Conservation (phyloP, 2,888 invertebrate species). For the Galeruca laticollis region DNA sequence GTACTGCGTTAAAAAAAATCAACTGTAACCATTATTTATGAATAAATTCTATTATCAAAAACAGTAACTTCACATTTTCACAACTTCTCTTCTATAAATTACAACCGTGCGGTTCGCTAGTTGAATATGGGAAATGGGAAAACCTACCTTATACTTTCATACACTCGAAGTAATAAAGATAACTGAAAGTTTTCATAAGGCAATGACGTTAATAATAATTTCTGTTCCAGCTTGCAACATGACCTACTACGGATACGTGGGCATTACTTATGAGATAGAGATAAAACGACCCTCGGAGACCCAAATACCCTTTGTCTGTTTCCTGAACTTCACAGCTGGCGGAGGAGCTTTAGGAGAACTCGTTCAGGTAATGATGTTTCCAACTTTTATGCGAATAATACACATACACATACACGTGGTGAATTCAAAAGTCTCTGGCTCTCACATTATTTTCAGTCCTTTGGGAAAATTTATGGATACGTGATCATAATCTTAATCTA, state of each 20-base stretch:
- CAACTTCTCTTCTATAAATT: no score
- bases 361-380: constrained; percentile 73
- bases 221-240: constrained; percentile 82
- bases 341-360: constrained; percentile 81
- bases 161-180: not conserved
- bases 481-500: constrained; percentile 37
- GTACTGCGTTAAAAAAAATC: no score
- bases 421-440: constrained; percentile 21
- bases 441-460: constrained; percentile 29
- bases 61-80: no score
- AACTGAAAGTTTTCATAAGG: not conserved
- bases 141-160: not conserved
- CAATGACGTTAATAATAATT: constrained; percentile 18
- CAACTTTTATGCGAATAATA: constrained; percentile 24
- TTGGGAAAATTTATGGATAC: constrained; percentile 32
- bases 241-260: constrained; percentile 85
- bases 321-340: constrained; percentile 85
- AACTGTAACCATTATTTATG: no score
- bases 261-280: constrained; percentile 83
- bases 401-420: constrained; percentile 19
- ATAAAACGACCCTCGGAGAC: constrained; percentile 81
- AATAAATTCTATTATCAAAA: no score
- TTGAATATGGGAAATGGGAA: no score
- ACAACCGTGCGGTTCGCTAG: no score
- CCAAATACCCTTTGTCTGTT: constrained; percentile 83